Percentiles rank a stretch among this genome's conserved stretches.
Evolutionary conservation across 2,113 vertebrate species (phyloP).

Genomic region (Eonycteris spelaea): DNA sequence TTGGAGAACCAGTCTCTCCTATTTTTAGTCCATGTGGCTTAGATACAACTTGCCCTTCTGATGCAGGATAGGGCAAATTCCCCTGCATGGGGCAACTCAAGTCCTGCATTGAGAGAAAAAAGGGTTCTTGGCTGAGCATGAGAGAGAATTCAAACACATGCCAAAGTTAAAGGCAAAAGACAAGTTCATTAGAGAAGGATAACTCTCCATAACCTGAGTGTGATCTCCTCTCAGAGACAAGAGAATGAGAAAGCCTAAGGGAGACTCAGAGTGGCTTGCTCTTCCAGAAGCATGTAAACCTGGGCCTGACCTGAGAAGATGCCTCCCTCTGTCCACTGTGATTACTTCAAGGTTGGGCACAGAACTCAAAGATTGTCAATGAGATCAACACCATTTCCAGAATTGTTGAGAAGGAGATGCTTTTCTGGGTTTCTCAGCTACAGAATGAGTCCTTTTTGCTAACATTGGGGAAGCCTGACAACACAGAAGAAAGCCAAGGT

Average conservation of each 20-base stretch:
- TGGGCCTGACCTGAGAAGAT: neutral
- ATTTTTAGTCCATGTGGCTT: neutral
- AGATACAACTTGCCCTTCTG: neutral
- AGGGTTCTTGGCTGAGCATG: too few species aligned
- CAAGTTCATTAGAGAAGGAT: too few species aligned
- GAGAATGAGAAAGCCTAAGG: too few species aligned
- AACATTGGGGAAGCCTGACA: neutral
- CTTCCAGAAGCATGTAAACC: neutral
- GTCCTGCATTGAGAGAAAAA: too few species aligned
- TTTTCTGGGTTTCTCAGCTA: neutral
- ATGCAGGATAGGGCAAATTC: too few species aligned
- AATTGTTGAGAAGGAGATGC: neutral
- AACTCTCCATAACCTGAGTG: too few species aligned
- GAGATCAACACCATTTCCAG: neutral
- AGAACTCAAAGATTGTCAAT: neutral
- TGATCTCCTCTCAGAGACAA: too few species aligned
- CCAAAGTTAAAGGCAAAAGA: too few species aligned
- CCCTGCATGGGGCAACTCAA: too few species aligned
- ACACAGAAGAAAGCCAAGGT: neutral
- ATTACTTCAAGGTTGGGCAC: neutral
- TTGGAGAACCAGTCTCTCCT: neutral
- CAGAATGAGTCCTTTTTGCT: neutral
- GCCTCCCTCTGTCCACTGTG: neutral
- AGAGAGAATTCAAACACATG: too few species aligned
- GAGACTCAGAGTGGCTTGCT: too few species aligned